phyloP scores from a whole-genome alignment of 2,888 invertebrate species.

The Noctua pronuba region DNA sequence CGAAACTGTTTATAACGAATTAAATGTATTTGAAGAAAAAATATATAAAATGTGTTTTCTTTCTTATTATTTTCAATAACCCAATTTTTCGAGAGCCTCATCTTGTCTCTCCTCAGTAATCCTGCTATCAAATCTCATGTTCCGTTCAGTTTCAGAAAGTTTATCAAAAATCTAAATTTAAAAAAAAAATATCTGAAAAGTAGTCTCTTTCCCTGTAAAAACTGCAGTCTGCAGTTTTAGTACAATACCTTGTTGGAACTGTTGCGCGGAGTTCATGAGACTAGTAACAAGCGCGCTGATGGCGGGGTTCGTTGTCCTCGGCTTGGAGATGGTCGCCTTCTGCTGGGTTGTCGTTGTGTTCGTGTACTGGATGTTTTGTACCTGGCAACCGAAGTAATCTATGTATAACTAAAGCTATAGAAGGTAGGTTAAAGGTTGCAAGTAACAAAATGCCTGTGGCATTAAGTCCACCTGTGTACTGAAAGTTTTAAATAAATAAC shows the following conservation, averaged over 20 bases:
- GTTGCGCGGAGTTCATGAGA: constrained; percentile 95
- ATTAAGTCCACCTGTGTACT: neutral
- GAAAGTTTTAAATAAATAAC: neutral
- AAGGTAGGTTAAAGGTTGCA: neutral
- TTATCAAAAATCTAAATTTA: neutral
- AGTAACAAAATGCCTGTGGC: neutral
- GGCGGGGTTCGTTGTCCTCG: constrained; percentile 91
- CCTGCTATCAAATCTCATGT: neutral
- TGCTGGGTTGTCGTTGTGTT: constrained; percentile 85
- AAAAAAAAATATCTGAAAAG: neutral
- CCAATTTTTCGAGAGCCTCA: neutral
- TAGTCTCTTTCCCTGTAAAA: neutral
- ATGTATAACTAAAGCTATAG: neutral
- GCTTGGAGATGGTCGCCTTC: constrained; percentile 88
- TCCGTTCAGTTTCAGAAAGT: neutral
- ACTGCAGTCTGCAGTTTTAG: neutral
- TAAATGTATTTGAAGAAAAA: neutral
- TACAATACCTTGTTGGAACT: constrained; percentile 92
- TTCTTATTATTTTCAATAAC: neutral
- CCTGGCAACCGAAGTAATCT: constrained; percentile 69
- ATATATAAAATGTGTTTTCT: neutral
- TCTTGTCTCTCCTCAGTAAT: neutral
- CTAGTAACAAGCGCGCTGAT: constrained; percentile 95
- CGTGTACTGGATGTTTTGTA: constrained; percentile 87
- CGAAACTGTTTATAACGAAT: neutral